Evolutionary conservation across 2,888 invertebrate genomes (phyloP), one percentile per base, ranked within the genome.

Genomic region (Oligia fasciuncula): DNA sequence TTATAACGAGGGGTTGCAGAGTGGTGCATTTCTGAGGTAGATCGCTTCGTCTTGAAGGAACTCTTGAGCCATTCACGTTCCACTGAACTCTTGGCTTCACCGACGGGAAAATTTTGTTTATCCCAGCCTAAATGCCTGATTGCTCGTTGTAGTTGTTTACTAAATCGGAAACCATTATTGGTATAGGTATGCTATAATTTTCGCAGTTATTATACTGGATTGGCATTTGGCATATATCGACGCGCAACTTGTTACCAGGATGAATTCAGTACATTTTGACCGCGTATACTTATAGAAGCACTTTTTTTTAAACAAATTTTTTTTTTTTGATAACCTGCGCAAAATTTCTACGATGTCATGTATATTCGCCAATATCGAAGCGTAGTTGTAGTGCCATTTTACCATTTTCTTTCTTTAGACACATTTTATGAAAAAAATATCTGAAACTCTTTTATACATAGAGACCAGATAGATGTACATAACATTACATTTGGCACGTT

Each of bases 1-100:
- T 85, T 76, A 60, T 73, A 77, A 87, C 77, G 77, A 87, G 73
- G 60, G 60, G 29, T 66, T 66, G 66, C 14, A 14, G 51, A 17
- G 63, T 19, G 19, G 29, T 43, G 63, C 40, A 67, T 65, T 57
- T 80, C 46, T 66, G 23, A 51, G 49, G 49, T 68, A 9, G 51
- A 49, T 35, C 9, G n/a, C 49, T 19, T 6, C 73, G 23, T 73
- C 46, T 73, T 72, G n/a, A 29, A 73, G 72, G 13, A 62, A 73
- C 29, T 69, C 40, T 77, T 51, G 40, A 68, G 81, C 57, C 14
- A 62, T 49, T 73, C 19, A 73, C 29, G 65, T 62, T 19, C 43
- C 60, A 62, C 29, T 40, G 63, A 51, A n/a, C 19, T 51, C 60
- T 4, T 51, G n/a, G 23, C 67, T 68, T 54, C 40, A 57, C 6